phyloP scores from a whole-genome alignment of 1,140 invertebrate genomes.

The Physella acuta region DNA sequence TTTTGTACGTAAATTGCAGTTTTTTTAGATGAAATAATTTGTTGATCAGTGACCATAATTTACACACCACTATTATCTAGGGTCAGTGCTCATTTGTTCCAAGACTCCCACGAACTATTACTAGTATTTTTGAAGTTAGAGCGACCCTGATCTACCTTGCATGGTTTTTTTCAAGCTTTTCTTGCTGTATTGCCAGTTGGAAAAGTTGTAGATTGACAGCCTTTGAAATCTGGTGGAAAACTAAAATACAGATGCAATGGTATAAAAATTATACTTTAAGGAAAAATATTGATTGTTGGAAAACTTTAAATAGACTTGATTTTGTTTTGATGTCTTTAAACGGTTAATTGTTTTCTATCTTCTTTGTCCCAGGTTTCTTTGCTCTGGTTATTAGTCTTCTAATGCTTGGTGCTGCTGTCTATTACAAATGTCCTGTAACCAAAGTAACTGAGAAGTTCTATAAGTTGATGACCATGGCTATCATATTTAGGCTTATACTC shows the following conservation, averaged over 20 bases:
- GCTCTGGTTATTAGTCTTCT: slow-evolving; percentile 48
- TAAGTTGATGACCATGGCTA: slow-evolving; percentile 64
- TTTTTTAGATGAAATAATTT: too few species aligned
- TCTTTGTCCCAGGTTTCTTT: slow-evolving; percentile 52
- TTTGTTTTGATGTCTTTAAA: not conserved
- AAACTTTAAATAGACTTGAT: not conserved
- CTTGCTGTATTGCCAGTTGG: slow-evolving; percentile 52
- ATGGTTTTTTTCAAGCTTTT: slow-evolving; percentile 54
- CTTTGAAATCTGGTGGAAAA: slow-evolving; percentile 36
- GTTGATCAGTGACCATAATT: too few species aligned
- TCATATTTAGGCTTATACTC: slow-evolving; percentile 64
- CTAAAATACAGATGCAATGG: slow-evolving; percentile 58
- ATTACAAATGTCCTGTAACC: slow-evolving; percentile 48
- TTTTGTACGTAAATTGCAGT: too few species aligned
- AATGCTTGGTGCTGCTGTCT: slow-evolving; percentile 43
- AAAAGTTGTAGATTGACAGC: slow-evolving; percentile 45
- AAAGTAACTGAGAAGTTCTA: slow-evolving; percentile 54
- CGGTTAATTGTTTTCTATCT: not conserved
- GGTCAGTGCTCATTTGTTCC: slow-evolving; percentile 44
- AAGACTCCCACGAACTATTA: slow-evolving; percentile 32
- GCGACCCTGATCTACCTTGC: slow-evolving; percentile 48
- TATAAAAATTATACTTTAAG: slow-evolving; percentile 26
- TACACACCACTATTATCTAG: slow-evolving; percentile 43
- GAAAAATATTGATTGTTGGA: not conserved
- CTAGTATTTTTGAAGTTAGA: slow-evolving; percentile 43